These are phyloP conservation scores for Catharus minimus DNA, from an alignment of 2,113 vertebrate species.

Conservation along the genomic window DNA sequence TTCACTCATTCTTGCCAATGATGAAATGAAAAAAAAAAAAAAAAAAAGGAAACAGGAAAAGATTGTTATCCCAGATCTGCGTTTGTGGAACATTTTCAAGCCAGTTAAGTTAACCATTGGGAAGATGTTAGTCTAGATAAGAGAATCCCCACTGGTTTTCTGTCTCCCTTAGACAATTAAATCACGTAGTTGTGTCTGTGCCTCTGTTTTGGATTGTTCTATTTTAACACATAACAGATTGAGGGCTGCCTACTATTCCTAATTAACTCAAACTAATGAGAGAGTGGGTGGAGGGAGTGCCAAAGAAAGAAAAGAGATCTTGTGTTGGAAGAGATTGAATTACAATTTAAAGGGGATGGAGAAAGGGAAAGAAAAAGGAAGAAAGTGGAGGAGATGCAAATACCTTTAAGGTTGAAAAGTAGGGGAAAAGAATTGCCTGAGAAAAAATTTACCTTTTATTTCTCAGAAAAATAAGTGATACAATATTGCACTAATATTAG, in stretches of 20 bases:
- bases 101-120: constrained; percentile 76
- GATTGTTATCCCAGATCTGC: constrained; percentile 62
- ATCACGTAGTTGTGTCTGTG: constrained; percentile 80
- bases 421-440: background rate
- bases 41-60: constrained; percentile 46
- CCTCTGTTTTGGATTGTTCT: constrained; percentile 73
- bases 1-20: constrained; percentile 71
- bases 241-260: constrained; percentile 74
- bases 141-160: constrained; percentile 80
- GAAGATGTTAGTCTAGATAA: constrained; percentile 85
- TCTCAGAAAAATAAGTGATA: background rate
- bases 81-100: constrained; percentile 69
- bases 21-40: constrained; percentile 32
- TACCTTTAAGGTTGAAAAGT: background rate
- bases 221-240: constrained; percentile 67
- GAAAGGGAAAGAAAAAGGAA: background rate
- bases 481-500: background rate
- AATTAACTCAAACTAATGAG: constrained; percentile 84
- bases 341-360: constrained; percentile 30
- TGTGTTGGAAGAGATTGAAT: constrained; percentile 47
- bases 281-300: constrained; percentile 12
- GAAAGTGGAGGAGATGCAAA: background rate
- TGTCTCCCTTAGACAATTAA: constrained; percentile 86
- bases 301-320: constrained; percentile 33
- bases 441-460: background rate